Base-by-base conservation (phyloP, 2,888 invertebrate species). In the Celastrina argiolus region DNA sequence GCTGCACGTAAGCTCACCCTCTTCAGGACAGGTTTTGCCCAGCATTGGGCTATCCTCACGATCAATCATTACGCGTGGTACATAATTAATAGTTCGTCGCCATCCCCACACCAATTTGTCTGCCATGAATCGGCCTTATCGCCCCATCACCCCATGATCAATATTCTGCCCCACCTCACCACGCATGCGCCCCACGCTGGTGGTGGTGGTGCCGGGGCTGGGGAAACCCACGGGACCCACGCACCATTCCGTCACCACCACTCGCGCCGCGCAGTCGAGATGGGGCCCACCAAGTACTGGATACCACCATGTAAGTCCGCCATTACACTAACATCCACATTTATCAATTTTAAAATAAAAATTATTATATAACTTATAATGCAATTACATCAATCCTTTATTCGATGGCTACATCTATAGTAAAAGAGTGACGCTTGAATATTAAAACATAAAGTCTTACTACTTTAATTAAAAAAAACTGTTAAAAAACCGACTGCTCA, bases 71-170 rank as follows among this genome's bases (percentile, higher is more conserved):
- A 78, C 66, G 69, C 74, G 73, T 77, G 71, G 80, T 90, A 84
- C 83, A 89, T 91, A 88, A 89, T 91, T 88, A 88, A 89, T 88
- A 85, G 77, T 76, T 74, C 70, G 73, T 75, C 71, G 73, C 69
- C 67, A 63, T 82, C 80, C 80, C 77, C 70, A 72, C 69, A 69
- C 79, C 80, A 87, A 89, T 88, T 88, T 88, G 85, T 85, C 85
- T 81, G 75, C 78, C 80, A 75, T 81, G 83, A 82, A 82, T 81
- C 82, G 78, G 70, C 74, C 86, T 89, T 90, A 90, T 90, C 89
- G 79, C 76, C 69, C 79, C 81, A 88, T 88, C 88, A 84, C 83
- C 86, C 83, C 71, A 85, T 82, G 86, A 91, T 90, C 90, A 87
- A 90, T 90, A 90, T 79, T 79, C 78, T 77, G 83, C 85, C 87